These are phyloP conservation scores for Mnemiopsis leidyi DNA, from an alignment of 37 sponge, comb jelly and placozoan genomes.

Conservation along the genomic window DNA sequence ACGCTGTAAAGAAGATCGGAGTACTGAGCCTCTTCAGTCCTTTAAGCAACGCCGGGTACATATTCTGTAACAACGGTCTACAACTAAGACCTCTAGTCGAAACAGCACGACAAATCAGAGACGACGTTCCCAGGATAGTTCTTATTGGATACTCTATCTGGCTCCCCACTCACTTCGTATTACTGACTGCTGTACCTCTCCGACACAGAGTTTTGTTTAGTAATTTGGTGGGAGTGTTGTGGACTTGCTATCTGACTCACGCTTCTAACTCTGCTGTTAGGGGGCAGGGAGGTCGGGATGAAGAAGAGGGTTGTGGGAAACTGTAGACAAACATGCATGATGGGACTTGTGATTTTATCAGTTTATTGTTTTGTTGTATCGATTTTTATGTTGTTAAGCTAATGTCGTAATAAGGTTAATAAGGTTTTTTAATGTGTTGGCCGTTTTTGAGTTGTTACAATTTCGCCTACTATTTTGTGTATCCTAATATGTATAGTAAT, in stretches of 20 bases:
- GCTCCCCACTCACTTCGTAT: constrained; percentile 28
- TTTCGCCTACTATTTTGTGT: too few species aligned
- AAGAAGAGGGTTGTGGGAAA: too few species aligned
- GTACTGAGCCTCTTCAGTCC: background rate
- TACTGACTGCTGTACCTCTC: constrained; percentile 1
- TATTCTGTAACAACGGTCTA: background rate
- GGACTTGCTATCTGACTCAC: constrained; percentile 15
- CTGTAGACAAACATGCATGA: too few species aligned
- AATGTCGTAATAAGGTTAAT: too few species aligned
- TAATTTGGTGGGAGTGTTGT: constrained; percentile 4
- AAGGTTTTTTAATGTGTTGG: too few species aligned
- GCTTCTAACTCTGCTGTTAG: too few species aligned
- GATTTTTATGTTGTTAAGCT: too few species aligned
- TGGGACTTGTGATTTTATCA: too few species aligned
- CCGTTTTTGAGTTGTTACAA: too few species aligned
- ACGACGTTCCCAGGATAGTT: constrained; percentile 38
- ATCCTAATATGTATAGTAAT: too few species aligned
- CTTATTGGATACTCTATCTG: background rate
- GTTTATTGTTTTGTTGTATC: too few species aligned
- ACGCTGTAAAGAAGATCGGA: constrained; percentile 49
- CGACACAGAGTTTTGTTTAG: background rate
- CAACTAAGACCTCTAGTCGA: background rate
- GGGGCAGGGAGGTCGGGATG: too few species aligned
- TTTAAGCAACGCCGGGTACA: background rate
- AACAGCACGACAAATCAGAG: background rate